Evolutionary conservation across 37 sponge, comb jelly and placozoan species (phyloP), one percentile per base, ranked within the genome.

Genomic region (Aphrocallistes beatrix): DNA sequence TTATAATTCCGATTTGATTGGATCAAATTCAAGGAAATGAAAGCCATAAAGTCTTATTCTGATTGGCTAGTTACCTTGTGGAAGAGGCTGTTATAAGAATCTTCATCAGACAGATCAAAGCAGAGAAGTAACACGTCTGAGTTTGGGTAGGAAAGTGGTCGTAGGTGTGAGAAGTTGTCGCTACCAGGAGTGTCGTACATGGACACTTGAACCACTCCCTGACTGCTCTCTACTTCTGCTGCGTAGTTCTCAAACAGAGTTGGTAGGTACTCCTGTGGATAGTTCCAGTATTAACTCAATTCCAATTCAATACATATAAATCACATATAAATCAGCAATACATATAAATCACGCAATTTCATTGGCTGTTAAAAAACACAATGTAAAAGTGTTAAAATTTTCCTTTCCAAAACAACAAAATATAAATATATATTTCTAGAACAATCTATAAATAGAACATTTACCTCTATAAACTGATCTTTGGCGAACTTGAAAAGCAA

Each of bases 171-270:
- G n/a, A 25, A 60, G 21, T 60, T 60, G 75, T 60, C 75, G 75
- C n/a, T 28, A 19, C 75, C 75, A 13, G 75, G 75, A 19, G 75
- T 60, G 75, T 60, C 75, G n/a, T 60, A 60, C 75, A 60, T 60
- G 6, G 75, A 60, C 75, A 60, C 75, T 60, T 60, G 75, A 25
- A 60, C 75, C 21, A 60, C 3, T 3, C 75, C 75, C 75, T 60
- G 75, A 60, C 34, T 60, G 75, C 75, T 60, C 75, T 60, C 75
- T 25, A 60, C n/a, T 30, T 60, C 75, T 19, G 75, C 25, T 6
- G 75, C 75, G 21, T 60, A 60, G 75, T 60, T 60, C 75, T 60
- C 75, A 60, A 60, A 60, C 75, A 60, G n/a, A 60, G 75, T 60
- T 25, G 75, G 75, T 30, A 60, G 28, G n/a, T 60, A 60, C n/a